phyloP scores from a whole-genome alignment of 2,797 vertebrate genomes.

The Poecilia velifera region DNA sequence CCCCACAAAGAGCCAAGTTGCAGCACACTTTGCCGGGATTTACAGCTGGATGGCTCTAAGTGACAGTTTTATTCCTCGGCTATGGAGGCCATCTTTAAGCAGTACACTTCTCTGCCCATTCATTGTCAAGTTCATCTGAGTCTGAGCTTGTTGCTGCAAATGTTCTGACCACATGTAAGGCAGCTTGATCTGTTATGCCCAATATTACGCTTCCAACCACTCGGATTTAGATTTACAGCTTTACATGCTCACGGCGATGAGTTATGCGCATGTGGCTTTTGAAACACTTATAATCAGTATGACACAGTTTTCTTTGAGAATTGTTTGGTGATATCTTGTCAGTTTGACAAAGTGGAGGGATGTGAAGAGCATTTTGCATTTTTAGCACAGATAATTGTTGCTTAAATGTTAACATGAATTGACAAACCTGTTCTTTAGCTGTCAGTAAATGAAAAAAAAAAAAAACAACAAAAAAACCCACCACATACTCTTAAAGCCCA shows the following conservation, averaged over 20 bases:
- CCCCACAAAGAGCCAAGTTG: constrained; percentile 52
- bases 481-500: neutral
- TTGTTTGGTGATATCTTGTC: constrained; percentile 15
- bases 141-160: constrained; percentile 24
- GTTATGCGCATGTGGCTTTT: constrained; percentile 37
- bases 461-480: neutral
- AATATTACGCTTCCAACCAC: constrained; percentile 16
- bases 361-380: neutral
- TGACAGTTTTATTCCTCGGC: constrained; percentile 36
- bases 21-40: constrained; percentile 47
- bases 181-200: constrained; percentile 19
- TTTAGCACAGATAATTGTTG: neutral
- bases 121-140: constrained; percentile 28
- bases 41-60: constrained; percentile 49
- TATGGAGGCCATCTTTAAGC: constrained; percentile 21
- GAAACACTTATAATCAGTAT: constrained; percentile 2
- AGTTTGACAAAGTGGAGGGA: constrained; percentile 4
- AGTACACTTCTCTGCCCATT: constrained; percentile 24
- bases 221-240: constrained; percentile 34
- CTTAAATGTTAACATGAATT: neutral
- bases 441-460: neutral
- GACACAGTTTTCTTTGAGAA: constrained; percentile 14
- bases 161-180: constrained; percentile 25
- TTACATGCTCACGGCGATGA: constrained; percentile 17
- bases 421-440: neutral